Percentiles rank a stretch among this genome's conserved stretches.
phyloP scores from a whole-genome alignment of 2,113 vertebrate genomes.

The Ammodytes dubius region DNA sequence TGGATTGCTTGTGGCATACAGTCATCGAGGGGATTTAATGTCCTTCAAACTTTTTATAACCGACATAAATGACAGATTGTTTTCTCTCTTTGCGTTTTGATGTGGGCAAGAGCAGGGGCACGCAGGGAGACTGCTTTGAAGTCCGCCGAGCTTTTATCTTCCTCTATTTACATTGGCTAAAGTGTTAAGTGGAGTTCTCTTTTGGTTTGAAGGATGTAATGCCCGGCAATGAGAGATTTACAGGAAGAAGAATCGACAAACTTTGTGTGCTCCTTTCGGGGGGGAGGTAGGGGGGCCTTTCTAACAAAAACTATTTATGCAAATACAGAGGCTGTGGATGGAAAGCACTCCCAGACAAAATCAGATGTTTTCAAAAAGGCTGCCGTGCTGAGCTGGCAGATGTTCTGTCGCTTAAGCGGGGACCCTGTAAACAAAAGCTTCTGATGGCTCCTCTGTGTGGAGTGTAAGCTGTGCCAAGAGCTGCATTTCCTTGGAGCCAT shows the following conservation, averaged over 20 bases:
- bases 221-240: constrained; percentile 60
- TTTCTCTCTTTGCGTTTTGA: constrained; percentile 60
- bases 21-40: constrained; percentile 61
- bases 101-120: constrained; percentile 43
- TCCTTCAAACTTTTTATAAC: constrained; percentile 63
- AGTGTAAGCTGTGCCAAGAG: constrained; percentile 47
- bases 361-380: constrained; percentile 70
- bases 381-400: constrained; percentile 67
- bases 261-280: constrained; percentile 25
- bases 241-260: constrained; percentile 64
- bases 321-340: constrained; percentile 57
- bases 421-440: constrained; percentile 66
- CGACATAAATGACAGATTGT: constrained; percentile 59
- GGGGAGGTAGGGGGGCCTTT: constrained; percentile 26
- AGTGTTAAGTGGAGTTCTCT: constrained; percentile 74
- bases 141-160: constrained; percentile 69
- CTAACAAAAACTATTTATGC: constrained; percentile 73
- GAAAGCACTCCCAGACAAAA: constrained; percentile 65
- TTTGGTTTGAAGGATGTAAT: constrained; percentile 71
- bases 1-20: constrained; percentile 35
- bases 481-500: constrained; percentile 63
- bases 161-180: constrained; percentile 72
- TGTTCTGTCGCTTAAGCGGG: constrained; percentile 64
- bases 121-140: constrained; percentile 59
- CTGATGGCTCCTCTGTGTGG: constrained; percentile 47